Evolutionary conservation across 2,797 vertebrate genomes (phyloP), one percentile per base, ranked within the genome.

Genomic region (Sebastes oblongus): DNA sequence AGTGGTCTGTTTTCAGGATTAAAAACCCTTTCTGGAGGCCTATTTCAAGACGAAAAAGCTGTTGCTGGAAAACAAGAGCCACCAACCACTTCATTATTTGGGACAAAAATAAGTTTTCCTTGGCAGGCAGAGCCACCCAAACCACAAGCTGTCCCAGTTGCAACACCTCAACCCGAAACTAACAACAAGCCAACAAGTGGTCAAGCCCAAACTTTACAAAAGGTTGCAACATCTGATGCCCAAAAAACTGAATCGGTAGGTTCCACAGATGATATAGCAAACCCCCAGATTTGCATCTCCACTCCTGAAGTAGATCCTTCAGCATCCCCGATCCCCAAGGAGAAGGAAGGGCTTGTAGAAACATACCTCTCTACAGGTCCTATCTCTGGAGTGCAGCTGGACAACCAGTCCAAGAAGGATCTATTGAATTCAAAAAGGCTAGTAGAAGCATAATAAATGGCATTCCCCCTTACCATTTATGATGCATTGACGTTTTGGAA

Each of bases 381-480:
- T 90, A 90, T 79, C 82, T 89, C 94, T 90, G 94, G 93, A 91
- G 74, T 91, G 75, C 94, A 93, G 86, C 92, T 96, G 92, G 94
- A 95, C 89, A 96, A 92, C 88, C 89, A 91, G 84, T 94, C 72
- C 80, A 90, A 84, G 83, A 86, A 81, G 96, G 96, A 97, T 85
- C 95, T 94, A 42, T 94, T 94, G 93, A 96, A 91, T 95, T 81
- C 93, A 86, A 98, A 97, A 98, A 99, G 98, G 98, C 98, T 96
- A 98, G 98, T 95, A 94, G 87, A 92, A 93, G 95, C 96, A 97
- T 98, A 95, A 97, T 99, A 98, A 98, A 98, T 98, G 97, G 96
- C 83, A 81, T 83, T 76, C 25, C 72, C 76, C 62, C 52, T 75
- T 79, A 92, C 80, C 96, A 97, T 98, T 98, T 98, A 98, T 98